Percentiles rank a stretch among this genome's conserved stretches.
Conservation (phyloP, 2,113 vertebrate species). For the Heptranchias perlo region DNA sequence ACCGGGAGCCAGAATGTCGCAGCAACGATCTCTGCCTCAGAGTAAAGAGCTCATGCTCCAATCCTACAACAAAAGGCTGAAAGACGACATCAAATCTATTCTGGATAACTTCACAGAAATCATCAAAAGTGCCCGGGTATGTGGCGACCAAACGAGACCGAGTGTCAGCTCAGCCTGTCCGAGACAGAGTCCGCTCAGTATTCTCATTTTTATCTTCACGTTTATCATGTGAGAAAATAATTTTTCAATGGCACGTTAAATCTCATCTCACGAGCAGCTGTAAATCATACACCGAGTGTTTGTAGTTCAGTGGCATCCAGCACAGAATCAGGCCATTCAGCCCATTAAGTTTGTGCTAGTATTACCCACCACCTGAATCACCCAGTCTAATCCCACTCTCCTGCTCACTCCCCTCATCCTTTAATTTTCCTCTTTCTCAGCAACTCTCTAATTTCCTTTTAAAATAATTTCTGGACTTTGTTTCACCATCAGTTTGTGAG, state of each 20-base stretch:
- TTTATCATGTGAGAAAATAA: background rate
- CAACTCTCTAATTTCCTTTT: too few relatives aligned
- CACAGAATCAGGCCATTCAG: background rate
- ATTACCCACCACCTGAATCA: background rate
- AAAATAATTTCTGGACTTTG: too few relatives aligned
- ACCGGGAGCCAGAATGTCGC: background rate
- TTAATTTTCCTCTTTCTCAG: background rate
- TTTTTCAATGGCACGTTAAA: background rate
- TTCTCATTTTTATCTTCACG: background rate
- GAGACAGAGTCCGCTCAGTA: too few relatives aligned
- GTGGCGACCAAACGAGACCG: background rate
- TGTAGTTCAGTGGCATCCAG: background rate
- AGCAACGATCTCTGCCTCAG: constrained; percentile 8
- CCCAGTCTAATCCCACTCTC: background rate
- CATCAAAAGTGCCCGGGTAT: constrained; percentile 87
- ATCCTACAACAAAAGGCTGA: constrained; percentile 93
- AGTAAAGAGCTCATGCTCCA: constrained; percentile 84
- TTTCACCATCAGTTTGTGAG: too few relatives aligned
- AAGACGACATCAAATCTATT: constrained; percentile 88
- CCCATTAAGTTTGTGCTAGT: background rate
- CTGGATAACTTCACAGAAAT: constrained; percentile 95
- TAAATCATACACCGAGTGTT: background rate
- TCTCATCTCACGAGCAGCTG: background rate
- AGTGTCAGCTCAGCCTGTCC: background rate
- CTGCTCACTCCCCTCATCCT: background rate